These are phyloP conservation scores for Neodon shergylaensis DNA, from an alignment of 2,113 vertebrate species.

Conservation along the genomic window DNA sequence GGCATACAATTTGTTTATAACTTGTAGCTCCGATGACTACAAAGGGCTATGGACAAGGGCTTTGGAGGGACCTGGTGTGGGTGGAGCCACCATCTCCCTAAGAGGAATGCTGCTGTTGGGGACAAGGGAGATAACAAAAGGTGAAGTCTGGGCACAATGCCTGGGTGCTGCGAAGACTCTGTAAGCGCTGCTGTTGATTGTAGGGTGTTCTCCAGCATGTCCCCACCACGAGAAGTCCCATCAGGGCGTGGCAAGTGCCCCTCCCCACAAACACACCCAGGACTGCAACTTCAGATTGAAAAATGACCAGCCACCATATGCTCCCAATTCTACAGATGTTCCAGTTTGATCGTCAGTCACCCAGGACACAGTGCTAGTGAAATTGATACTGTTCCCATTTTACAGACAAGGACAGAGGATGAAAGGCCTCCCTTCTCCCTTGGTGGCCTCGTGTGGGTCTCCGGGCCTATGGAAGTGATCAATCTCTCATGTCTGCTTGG, in stretches of 20 bases:
- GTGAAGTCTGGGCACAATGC: neutral
- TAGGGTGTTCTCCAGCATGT: neutral
- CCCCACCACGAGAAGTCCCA: neutral
- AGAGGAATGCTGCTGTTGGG: neutral
- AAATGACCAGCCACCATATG: neutral
- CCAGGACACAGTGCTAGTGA: neutral
- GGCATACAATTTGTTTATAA: neutral
- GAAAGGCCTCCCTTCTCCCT: neutral
- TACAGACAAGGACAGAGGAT: constrained; percentile 15
- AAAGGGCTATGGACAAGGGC: neutral
- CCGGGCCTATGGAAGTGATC: neutral
- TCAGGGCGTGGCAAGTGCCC: neutral
- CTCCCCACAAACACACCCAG: neutral
- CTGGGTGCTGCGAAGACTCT: neutral
- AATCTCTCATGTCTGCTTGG: neutral
- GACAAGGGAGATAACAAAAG: neutral
- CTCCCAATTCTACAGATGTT: constrained; percentile 2
- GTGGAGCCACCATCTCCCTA: neutral
- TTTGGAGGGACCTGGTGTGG: neutral
- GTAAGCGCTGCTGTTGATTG: neutral
- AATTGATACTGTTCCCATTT: neutral
- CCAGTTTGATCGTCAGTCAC: constrained; percentile 23
- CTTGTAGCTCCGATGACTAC: neutral
- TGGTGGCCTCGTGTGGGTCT: neutral
- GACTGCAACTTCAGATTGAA: neutral